Evolutionary conservation across 2,113 vertebrate genomes (phyloP).

Genomic region (Dermatemys mawii): DNA sequence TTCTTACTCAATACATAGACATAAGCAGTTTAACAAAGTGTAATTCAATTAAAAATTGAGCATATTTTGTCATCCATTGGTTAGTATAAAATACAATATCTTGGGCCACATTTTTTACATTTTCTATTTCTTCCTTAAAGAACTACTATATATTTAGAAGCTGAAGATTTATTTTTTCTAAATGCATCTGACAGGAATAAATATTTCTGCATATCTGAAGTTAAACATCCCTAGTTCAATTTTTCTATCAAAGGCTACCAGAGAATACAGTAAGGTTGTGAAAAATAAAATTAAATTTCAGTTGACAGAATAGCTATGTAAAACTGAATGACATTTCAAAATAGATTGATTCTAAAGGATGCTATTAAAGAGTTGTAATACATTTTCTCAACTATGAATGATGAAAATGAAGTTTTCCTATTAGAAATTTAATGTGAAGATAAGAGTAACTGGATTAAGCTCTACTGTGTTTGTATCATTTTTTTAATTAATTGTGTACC

Average conservation of each 20-base stretch:
- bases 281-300: slow-evolving; percentile 16
- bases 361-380: background rate
- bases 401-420: background rate
- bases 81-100: background rate
- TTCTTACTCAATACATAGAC: background rate
- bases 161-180: background rate
- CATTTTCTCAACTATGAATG: background rate
- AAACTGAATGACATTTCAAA: background rate
- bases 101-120: background rate
- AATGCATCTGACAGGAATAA: background rate
- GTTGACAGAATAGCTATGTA: background rate
- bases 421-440: slow-evolving; percentile 10
- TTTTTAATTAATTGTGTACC: background rate
- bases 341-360: background rate
- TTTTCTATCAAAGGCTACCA: background rate
- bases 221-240: background rate
- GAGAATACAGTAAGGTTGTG: background rate
- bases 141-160: background rate
- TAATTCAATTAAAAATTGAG: background rate
- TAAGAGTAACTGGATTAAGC: background rate
- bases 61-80: background rate
- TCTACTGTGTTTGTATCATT: background rate
- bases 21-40: background rate
- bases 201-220: background rate
- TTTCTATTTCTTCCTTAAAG: background rate